These are phyloP conservation scores for Halichoeres trimaculatus DNA, from an alignment of 2,113 vertebrate species.

Conservation along the genomic window DNA sequence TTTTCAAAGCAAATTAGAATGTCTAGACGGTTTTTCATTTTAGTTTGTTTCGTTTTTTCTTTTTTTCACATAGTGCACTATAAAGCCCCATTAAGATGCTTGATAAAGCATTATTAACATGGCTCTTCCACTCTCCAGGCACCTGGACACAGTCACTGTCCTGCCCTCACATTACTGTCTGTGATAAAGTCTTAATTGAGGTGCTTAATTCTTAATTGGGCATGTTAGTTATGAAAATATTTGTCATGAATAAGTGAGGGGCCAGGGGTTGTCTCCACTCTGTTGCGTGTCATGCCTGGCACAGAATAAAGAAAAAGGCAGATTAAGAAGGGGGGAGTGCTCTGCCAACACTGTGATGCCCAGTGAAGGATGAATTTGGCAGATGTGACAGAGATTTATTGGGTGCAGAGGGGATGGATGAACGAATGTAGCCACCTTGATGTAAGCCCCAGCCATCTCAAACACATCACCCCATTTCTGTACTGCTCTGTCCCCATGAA, in stretches of 20 bases:
- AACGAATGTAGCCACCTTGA: conserved; percentile 57
- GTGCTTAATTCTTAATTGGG: conserved; percentile 43
- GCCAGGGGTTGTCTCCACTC: conserved; percentile 35
- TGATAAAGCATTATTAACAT: conserved; percentile 55
- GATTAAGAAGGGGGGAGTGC: conserved; percentile 16
- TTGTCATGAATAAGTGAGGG: conserved; percentile 33
- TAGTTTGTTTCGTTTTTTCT: conserved; percentile 11
- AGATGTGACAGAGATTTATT: conserved; percentile 72
- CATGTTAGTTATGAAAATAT: conserved; percentile 31
- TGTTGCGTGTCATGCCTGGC: conserved; percentile 34
- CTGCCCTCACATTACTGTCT: conserved; percentile 34
- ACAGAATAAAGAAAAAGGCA: conserved; percentile 48
- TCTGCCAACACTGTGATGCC: conserved; percentile 43
- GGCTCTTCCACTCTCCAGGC: conserved; percentile 27
- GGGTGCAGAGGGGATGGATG: conserved; percentile 46
- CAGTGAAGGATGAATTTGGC: conserved; percentile 68
- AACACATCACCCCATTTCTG: conserved; percentile 36
- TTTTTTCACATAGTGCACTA: conserved; percentile 15
- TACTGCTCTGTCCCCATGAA: conserved; percentile 22
- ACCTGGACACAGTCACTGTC: conserved; percentile 22
- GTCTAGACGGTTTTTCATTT: conserved; percentile 29
- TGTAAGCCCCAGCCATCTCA: conserved; percentile 37
- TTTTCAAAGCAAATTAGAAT: conserved; percentile 40
- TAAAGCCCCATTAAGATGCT: conserved; percentile 37
- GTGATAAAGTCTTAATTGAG: conserved; percentile 25